Evolutionary conservation across 2,888 invertebrate genomes (phyloP).

Genomic region (Cataglyphis altisquamis): DNA sequence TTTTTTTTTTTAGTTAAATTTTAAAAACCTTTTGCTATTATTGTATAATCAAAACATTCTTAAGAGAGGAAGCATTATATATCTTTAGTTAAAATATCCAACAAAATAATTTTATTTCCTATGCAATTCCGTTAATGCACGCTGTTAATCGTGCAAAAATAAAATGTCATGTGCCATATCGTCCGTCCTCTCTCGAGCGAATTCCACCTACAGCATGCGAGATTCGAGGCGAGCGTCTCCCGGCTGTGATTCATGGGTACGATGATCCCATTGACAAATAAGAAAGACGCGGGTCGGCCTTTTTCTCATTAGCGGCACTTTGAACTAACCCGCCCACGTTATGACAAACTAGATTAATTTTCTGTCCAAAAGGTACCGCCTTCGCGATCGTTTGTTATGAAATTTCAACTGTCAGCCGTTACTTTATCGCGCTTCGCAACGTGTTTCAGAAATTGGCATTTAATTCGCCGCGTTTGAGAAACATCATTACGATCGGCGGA

Average conservation of each 20-base stretch:
- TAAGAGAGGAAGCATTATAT: conserved; percentile 10
- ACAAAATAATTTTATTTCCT: conserved; percentile 25
- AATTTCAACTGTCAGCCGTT: conserved; percentile 83
- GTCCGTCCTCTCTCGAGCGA: conserved; percentile 30
- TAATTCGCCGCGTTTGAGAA: conserved; percentile 51
- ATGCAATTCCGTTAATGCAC: not conserved
- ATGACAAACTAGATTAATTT: conserved; percentile 87
- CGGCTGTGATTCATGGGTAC: conserved; percentile 79
- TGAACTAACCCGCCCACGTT: conserved; percentile 86
- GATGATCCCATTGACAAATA: conserved; percentile 84
- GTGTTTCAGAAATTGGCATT: conserved; percentile 57
- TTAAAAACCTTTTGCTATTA: too few species aligned
- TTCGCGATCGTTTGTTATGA: conserved; percentile 84
- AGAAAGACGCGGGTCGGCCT: conserved; percentile 82
- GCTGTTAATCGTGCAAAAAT: conserved; percentile 43
- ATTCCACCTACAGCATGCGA: conserved; percentile 51
- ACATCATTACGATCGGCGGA: conserved; percentile 50
- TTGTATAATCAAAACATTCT: not conserved
- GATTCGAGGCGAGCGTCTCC: conserved; percentile 68
- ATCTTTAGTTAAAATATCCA: conserved; percentile 1
- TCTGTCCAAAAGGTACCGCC: conserved; percentile 79
- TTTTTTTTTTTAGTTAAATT: too few species aligned
- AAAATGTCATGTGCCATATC: conserved; percentile 46
- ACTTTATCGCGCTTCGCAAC: conserved; percentile 60
- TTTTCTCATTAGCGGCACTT: conserved; percentile 86